phyloP scores from a whole-genome alignment of 2,797 vertebrate species.

The Periophthalmus magnuspinnatus region DNA sequence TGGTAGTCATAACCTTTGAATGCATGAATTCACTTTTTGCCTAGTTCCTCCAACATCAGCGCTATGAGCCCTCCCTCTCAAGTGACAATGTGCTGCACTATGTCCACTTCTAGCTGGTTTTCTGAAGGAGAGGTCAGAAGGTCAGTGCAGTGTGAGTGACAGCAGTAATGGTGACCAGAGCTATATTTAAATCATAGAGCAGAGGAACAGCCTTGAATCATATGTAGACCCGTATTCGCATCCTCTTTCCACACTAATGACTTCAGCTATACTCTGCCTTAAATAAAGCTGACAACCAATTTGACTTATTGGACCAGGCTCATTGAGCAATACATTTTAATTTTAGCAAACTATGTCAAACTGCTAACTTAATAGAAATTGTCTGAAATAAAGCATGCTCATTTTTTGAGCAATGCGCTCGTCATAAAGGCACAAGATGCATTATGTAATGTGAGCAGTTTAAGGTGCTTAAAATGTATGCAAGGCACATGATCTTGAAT shows the following conservation, averaged over 20 bases:
- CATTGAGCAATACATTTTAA: slow-evolving; percentile 25
- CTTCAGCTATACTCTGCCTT: slow-evolving; percentile 25
- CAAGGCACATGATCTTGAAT: not conserved
- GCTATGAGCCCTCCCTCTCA: slow-evolving; percentile 17
- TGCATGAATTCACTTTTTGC: not conserved
- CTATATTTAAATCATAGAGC: slow-evolving; percentile 65
- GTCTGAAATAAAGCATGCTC: not conserved
- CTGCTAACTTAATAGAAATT: not conserved
- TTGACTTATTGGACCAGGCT: slow-evolving; percentile 36
- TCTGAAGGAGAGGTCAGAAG: slow-evolving; percentile 58
- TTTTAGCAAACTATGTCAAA: slow-evolving; percentile 9
- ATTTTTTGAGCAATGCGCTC: slow-evolving; percentile 15
- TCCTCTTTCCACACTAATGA: slow-evolving; percentile 49
- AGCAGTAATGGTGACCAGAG: slow-evolving; percentile 53
- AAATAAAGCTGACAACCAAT: slow-evolving; percentile 29
- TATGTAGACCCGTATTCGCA: slow-evolving; percentile 28
- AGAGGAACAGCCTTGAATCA: slow-evolving; percentile 63
- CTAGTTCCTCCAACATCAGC: slow-evolving; percentile 8
- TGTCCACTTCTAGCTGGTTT: slow-evolving; percentile 62
- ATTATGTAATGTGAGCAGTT: slow-evolving; percentile 38
- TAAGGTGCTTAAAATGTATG: not conserved
- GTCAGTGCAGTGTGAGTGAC: slow-evolving; percentile 63
- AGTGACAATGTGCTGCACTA: slow-evolving; percentile 41
- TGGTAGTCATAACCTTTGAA: slow-evolving; percentile 6
- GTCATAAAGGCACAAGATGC: slow-evolving; percentile 29